Evolutionary conservation across 2,113 vertebrate species (phyloP).

Genomic region (Pyrgilauda ruficollis): DNA sequence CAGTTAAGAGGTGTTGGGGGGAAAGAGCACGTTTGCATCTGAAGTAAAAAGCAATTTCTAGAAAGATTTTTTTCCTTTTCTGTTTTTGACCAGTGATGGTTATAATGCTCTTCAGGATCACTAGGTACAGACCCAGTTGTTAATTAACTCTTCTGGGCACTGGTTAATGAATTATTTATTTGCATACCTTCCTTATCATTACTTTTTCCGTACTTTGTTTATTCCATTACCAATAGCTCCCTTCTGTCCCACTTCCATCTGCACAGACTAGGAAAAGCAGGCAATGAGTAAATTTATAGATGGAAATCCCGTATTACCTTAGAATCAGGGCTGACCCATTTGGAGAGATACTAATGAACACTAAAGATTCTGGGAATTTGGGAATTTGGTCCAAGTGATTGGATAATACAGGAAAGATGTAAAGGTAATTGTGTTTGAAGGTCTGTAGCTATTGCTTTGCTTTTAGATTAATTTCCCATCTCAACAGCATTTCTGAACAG

Average conservation of each 20-base stretch:
- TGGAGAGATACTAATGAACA: not conserved
- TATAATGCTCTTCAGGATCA: not conserved
- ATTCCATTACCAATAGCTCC: not conserved
- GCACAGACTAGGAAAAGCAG: not conserved
- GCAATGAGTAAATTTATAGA: not conserved
- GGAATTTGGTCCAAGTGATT: not conserved
- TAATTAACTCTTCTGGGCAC: not conserved
- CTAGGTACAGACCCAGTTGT: not conserved
- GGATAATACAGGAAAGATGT: not conserved
- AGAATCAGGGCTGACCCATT: not conserved
- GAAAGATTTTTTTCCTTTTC: not conserved
- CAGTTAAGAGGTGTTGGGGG: fast-evolving
- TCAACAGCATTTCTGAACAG: not conserved
- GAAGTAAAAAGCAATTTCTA: not conserved
- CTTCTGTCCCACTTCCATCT: not conserved
- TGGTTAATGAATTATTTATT: not conserved
- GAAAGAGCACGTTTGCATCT: not conserved
- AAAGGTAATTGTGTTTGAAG: not conserved
- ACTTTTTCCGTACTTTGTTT: not conserved
- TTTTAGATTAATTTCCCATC: not conserved
- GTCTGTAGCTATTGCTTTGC: not conserved
- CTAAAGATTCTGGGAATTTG: not conserved
- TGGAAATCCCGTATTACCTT: not conserved
- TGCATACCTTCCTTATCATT: not conserved
- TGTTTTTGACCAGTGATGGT: not conserved